Evolutionary conservation across 2,888 invertebrate genomes (phyloP), one percentile per base, ranked within the genome.

Genomic region (Onchidella celtica): DNA sequence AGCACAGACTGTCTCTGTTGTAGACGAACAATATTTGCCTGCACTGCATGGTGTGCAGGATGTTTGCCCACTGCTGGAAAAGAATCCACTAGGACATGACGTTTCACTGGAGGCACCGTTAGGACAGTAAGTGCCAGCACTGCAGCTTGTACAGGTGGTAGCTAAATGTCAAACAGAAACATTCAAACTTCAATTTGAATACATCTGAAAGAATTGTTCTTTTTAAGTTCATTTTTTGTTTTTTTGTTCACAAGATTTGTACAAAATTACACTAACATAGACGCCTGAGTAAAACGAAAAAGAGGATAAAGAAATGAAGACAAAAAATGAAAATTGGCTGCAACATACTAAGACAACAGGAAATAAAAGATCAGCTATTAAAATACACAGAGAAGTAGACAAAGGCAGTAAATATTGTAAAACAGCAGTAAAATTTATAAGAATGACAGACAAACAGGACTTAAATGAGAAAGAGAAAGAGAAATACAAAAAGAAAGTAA

Each of bases 111-210:
- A 79, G 0, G 90, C 82, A 21, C 88, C 89, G 21, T 61, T 68
- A 0, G 88, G 86, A 80, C 91, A 92, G 75, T 86, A 89, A 32
- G 85, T 86, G 0, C 91, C 90, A 21, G 90, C 90, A 6, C 86
- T 84, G 81, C 91, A 91, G 4, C 63, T 66, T 0, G 83, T 68
- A 70, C 91, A 91, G 3, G 84, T 78, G 79, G 87, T 86, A 11
- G 85, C 92, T 92, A 86, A 17, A 86, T 81, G 32, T 27, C 47
- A 29, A 72, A 68, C 9, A 11, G 47, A 17, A 47, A 17, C 6
- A 47, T 11, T 11, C 9, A 11, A 14, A n/a, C n/a, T 61, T 57
- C 38, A 21, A 36, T 21, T 1, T 40, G 4, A 24, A 29, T 73
- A 72, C 29, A 47, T n/a, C 17, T 47, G 9, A 32, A 11, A 47